phyloP scores from a whole-genome alignment of 2,888 invertebrate genomes.

The Dryobota labecula region DNA sequence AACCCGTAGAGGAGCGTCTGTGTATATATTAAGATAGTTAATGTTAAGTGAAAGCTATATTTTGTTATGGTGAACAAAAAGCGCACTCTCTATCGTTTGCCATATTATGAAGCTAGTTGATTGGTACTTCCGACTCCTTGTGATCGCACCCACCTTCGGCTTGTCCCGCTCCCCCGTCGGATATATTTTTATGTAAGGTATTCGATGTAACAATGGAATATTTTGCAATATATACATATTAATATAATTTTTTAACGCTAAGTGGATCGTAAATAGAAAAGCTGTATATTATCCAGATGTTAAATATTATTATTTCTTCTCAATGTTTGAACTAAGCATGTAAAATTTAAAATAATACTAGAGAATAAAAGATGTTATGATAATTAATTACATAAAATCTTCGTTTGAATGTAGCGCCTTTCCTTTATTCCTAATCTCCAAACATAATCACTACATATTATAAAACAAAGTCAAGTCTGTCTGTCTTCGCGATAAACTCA shows the following conservation, averaged over 20 bases:
- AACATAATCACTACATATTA: too few species aligned
- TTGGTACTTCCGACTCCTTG: constrained; percentile 68
- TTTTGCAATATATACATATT: constrained; percentile 88
- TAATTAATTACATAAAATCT: constrained; percentile 90
- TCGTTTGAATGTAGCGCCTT: constrained; percentile 83
- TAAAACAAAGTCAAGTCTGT: too few species aligned
- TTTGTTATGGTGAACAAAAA: constrained; percentile 86
- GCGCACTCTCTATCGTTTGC: constrained; percentile 83
- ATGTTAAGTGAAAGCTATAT: constrained; percentile 87
- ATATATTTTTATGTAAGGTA: constrained; percentile 75
- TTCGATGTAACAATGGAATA: constrained; percentile 88
- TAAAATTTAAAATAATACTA: constrained; percentile 91
- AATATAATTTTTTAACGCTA: constrained; percentile 83
- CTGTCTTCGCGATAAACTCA: too few species aligned
- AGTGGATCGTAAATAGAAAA: constrained; percentile 85
- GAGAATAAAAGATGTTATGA: constrained; percentile 91
- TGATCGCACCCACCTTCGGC: constrained; percentile 77
- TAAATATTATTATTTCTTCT: constrained; percentile 90
- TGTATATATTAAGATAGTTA: constrained; percentile 82
- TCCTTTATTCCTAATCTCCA: constrained; percentile 74
- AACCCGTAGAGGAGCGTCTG: constrained; percentile 81
- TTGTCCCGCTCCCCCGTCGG: constrained; percentile 69
- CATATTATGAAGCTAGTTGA: constrained; percentile 75
- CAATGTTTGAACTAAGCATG: constrained; percentile 90
- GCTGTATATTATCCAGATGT: constrained; percentile 90